phyloP scores from a whole-genome alignment of 2,797 vertebrate genomes.

The Phrynocephalus vlangalii region DNA sequence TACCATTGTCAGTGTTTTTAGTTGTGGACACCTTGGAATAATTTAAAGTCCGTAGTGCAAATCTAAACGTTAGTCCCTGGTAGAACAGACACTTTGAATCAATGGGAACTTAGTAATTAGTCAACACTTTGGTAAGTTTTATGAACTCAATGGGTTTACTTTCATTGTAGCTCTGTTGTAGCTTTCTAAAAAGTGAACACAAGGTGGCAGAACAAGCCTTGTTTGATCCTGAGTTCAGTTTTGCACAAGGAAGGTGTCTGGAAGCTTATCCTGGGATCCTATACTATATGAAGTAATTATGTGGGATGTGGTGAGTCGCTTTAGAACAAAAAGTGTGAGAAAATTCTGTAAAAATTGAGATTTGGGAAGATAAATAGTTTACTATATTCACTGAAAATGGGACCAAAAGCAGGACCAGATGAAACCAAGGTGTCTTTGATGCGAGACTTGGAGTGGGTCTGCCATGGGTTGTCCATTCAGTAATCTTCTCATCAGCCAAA shows the following conservation, averaged over 20 bases:
- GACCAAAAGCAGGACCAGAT: background rate
- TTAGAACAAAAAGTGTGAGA: background rate
- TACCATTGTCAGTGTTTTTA: background rate
- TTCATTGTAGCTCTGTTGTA: background rate
- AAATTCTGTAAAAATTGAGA: background rate
- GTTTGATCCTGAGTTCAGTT: background rate
- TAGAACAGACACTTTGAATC: too few relatives aligned
- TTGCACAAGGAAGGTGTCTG: background rate
- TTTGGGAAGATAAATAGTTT: background rate
- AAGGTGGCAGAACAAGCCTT: slow-evolving; percentile 54
- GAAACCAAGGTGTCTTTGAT: background rate
- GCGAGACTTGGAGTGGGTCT: too few relatives aligned
- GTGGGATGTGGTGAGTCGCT: too few relatives aligned
- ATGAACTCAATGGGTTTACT: too few relatives aligned
- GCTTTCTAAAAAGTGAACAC: slow-evolving; percentile 46
- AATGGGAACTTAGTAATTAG: too few relatives aligned
- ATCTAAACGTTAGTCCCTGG: too few relatives aligned
- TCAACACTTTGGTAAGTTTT: too few relatives aligned
- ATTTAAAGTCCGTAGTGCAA: background rate
- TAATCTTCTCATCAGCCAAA: too few relatives aligned
- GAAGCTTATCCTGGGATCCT: background rate
- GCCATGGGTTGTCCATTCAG: too few relatives aligned
- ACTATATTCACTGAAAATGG: background rate
- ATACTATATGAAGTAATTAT: background rate
- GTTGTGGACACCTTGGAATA: background rate